These are phyloP conservation scores for Aelia acuminata DNA, from an alignment of 2,888 invertebrate genomes.

Conservation along the genomic window DNA sequence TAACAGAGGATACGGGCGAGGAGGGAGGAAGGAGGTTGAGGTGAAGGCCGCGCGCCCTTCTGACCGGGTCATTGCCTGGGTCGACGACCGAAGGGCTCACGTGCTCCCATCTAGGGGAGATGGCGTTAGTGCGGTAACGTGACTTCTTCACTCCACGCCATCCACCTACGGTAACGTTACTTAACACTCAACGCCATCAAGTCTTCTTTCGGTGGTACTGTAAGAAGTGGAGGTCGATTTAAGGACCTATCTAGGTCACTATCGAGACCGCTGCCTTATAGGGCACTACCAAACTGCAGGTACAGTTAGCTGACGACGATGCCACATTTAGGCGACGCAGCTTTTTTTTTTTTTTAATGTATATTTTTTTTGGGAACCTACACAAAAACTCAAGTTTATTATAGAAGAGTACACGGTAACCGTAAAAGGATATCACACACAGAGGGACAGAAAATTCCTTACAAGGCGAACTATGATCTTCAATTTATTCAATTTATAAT, in stretches of 20 bases:
- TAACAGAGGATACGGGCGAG: not conserved
- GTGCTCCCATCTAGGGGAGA: not conserved
- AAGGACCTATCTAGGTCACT: not conserved
- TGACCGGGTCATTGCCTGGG: conserved; percentile 42
- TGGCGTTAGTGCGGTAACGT: not conserved
- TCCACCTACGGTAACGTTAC: not conserved
- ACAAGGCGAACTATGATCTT: too few relatives aligned
- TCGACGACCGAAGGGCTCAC: conserved; percentile 8
- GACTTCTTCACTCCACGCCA: not conserved
- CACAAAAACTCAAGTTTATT: not conserved
- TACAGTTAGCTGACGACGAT: not conserved
- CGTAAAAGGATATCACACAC: not conserved
- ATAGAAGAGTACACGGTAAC: not conserved
- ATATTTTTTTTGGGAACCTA: not conserved
- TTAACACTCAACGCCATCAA: not conserved
- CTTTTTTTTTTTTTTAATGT: too few relatives aligned
- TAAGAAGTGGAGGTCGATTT: not conserved
- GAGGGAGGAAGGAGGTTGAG: conserved; percentile 43
- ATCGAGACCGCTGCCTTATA: not conserved
- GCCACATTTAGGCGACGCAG: not conserved
- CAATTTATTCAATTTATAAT: too few relatives aligned
- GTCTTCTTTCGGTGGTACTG: not conserved
- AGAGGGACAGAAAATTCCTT: not conserved
- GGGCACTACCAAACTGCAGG: not conserved
- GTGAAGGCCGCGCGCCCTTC: conserved; percentile 46